These are phyloP conservation scores for Fulica atra DNA, from an alignment of 2,113 vertebrate species.

Conservation along the genomic window DNA sequence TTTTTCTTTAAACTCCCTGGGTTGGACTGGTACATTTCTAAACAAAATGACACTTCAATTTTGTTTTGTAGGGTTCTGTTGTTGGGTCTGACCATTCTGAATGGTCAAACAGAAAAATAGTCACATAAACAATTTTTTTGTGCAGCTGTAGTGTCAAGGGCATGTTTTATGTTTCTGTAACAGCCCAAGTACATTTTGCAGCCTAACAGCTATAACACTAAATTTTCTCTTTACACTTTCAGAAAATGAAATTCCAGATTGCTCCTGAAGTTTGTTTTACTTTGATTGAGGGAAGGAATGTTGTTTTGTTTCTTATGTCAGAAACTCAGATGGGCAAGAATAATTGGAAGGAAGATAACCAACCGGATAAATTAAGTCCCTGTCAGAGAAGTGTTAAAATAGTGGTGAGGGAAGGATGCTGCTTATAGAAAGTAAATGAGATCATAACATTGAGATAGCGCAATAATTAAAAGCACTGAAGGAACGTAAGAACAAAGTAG, in stretches of 20 bases:
- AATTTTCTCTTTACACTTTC: not conserved
- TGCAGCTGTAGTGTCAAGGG: not conserved
- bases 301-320: not conserved
- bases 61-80: not conserved
- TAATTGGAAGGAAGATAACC: not conserved
- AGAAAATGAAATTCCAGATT: not conserved
- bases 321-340: not conserved
- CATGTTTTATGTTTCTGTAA: not conserved
- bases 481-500: not conserved
- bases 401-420: not conserved
- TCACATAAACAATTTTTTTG: rapidly evolving
- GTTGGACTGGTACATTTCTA: not conserved
- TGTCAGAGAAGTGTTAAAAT: not conserved
- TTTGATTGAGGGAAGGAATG: not conserved
- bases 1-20: not conserved
- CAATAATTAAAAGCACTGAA: not conserved
- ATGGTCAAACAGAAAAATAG: not conserved
- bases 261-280: not conserved
- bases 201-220: not conserved
- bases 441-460: not conserved
- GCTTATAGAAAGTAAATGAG: not conserved
- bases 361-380: not conserved
- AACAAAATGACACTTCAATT: not conserved
- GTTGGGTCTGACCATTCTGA: not conserved
- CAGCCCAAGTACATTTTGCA: not conserved